A percentile compares a stretch with the other conserved stretches of the same genome.
Conservation (phyloP, 2,888 invertebrate genomes). For the Isoperla grammatica region DNA sequence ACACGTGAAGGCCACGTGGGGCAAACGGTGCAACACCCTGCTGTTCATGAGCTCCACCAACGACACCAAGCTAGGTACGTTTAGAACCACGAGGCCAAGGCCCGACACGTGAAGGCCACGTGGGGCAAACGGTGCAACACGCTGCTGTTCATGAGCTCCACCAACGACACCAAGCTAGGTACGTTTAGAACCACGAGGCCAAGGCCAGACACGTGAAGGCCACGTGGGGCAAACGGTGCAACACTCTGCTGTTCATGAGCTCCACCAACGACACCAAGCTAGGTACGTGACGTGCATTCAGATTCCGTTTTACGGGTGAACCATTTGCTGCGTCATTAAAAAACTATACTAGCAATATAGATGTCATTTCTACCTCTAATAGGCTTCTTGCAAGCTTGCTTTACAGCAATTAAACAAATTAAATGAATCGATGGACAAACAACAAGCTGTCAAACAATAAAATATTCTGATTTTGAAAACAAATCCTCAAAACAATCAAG, state of each 20-base stretch:
- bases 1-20: conserved; percentile 96
- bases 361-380: too few species aligned
- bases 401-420: too few species aligned
- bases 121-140: conserved; percentile 93
- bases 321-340: too few species aligned
- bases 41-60: conserved; percentile 79
- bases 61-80: conserved; percentile 47
- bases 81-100: conserved; percentile 88
- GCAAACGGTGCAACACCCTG: conserved; percentile 80
- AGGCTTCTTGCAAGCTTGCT: too few species aligned
- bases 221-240: conserved; percentile 93
- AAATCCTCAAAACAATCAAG: too few species aligned
- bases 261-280: conserved; percentile 57
- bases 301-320: too few species aligned
- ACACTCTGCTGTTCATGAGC: conserved; percentile 83
- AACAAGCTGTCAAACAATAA: too few species aligned
- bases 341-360: too few species aligned
- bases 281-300: conserved; percentile 14
- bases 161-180: conserved; percentile 51
- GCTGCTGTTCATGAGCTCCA: conserved; percentile 80
- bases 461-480: too few species aligned
- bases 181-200: conserved; percentile 70
- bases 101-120: conserved; percentile 87
- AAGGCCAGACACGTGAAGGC: conserved; percentile 91
- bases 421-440: too few species aligned